Evolutionary conservation across 1,140 invertebrate species (phyloP).

Genomic region (Nasonia giraulti): DNA sequence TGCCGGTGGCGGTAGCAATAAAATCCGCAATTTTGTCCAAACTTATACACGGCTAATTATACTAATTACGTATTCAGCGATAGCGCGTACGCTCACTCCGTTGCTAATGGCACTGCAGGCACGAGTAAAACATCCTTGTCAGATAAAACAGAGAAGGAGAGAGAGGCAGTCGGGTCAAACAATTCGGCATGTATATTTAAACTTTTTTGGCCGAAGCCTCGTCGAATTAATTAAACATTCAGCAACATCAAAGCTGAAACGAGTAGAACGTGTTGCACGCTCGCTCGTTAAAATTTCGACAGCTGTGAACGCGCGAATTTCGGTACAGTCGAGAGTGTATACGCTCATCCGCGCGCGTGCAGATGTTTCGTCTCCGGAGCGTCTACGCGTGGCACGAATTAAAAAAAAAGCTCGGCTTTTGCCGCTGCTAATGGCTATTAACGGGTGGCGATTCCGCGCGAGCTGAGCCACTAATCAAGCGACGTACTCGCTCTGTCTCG

Average conservation of each 20-base stretch:
- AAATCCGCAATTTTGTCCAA: neutral
- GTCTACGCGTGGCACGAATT: conserved; percentile 61
- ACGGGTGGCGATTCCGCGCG: conserved; percentile 53
- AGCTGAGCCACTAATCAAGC: conserved; percentile 52
- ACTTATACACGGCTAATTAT: neutral
- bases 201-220: neutral
- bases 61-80: neutral
- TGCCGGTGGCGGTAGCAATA: neutral
- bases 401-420: conserved; percentile 60
- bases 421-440: conserved; percentile 68
- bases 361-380: conserved; percentile 8
- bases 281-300: neutral
- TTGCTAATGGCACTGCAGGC: neutral
- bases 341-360: neutral
- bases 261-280: neutral
- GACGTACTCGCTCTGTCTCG: neutral
- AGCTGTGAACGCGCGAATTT: neutral
- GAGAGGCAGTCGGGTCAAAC: neutral
- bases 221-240: conserved; percentile 13
- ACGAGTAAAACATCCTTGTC: neutral
- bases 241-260: neutral
- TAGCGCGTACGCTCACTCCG: neutral
- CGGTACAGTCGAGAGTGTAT: neutral
- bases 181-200: neutral
- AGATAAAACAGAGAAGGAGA: neutral